phyloP scores from a whole-genome alignment of 2,113 vertebrate genomes.

The Epinephelus moara region DNA sequence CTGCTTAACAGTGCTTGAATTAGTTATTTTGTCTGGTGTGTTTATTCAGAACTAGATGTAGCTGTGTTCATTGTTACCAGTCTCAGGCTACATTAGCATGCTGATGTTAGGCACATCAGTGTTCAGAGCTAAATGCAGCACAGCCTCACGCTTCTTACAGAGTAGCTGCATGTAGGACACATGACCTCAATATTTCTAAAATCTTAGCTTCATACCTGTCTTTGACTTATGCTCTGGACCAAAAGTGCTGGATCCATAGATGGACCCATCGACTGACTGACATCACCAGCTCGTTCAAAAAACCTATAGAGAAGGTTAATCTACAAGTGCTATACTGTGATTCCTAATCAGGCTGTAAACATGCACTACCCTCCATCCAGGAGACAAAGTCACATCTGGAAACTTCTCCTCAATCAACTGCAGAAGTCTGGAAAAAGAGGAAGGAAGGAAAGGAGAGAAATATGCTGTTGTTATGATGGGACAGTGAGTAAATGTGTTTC shows the following conservation, averaged over 20 bases:
- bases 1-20: too few relatives aligned
- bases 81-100: too few relatives aligned
- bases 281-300: neutral
- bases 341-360: neutral
- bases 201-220: neutral
- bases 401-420: constrained; percentile 85
- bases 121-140: too few relatives aligned
- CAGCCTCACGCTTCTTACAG: too few relatives aligned
- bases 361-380: constrained; percentile 85
- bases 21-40: too few relatives aligned
- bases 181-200: neutral
- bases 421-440: constrained; percentile 83
- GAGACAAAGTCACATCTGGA: constrained; percentile 87
- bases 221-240: neutral
- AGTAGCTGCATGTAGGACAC: too few relatives aligned
- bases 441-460: neutral
- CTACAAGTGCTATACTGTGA: neutral
- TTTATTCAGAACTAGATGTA: too few relatives aligned
- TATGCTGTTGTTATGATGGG: neutral
- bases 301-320: neutral
- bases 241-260: too few relatives aligned
- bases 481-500: neutral
- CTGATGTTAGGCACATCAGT: too few relatives aligned
- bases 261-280: neutral
- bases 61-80: too few relatives aligned